phyloP scores from a whole-genome alignment of 2,113 vertebrate genomes.

The Ptilorrhoa leucosticta region DNA sequence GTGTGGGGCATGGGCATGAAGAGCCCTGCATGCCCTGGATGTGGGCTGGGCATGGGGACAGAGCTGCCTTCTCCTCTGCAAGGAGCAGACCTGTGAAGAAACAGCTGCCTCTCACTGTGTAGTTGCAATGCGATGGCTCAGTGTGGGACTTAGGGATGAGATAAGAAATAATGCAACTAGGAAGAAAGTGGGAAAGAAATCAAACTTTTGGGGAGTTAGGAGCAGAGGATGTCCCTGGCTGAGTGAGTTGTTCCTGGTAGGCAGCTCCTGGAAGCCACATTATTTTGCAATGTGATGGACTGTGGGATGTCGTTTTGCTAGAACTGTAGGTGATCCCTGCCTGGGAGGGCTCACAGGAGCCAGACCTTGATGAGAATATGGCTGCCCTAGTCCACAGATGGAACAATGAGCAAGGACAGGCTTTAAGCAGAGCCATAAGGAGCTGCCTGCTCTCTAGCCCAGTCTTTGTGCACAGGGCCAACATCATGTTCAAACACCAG shows the following conservation, averaged over 20 bases:
- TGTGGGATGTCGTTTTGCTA: not conserved
- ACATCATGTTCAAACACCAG: not conserved
- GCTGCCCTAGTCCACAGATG: not conserved
- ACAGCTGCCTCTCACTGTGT: not conserved
- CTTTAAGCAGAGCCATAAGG: not conserved
- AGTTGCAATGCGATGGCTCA: accelerated
- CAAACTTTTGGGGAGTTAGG: not conserved
- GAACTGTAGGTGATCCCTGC: not conserved
- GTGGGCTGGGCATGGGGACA: not conserved
- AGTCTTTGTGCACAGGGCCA: not conserved
- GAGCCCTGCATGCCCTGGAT: not conserved
- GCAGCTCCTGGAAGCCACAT: accelerated
- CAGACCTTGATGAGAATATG: not conserved
- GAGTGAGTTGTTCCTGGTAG: not conserved
- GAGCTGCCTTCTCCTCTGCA: not conserved
- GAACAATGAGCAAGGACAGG: not conserved
- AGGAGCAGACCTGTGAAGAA: not conserved
- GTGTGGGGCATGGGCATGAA: too few relatives aligned
- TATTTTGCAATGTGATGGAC: accelerated
- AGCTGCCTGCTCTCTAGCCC: not conserved
- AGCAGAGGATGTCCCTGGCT: not conserved
- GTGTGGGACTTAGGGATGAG: too few relatives aligned
- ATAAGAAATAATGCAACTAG: not conserved
- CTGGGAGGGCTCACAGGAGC: not conserved
- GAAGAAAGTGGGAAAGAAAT: not conserved